These are phyloP conservation scores for Bombus waltoni DNA, from an alignment of 1,140 invertebrate species.

Conservation along the genomic window DNA sequence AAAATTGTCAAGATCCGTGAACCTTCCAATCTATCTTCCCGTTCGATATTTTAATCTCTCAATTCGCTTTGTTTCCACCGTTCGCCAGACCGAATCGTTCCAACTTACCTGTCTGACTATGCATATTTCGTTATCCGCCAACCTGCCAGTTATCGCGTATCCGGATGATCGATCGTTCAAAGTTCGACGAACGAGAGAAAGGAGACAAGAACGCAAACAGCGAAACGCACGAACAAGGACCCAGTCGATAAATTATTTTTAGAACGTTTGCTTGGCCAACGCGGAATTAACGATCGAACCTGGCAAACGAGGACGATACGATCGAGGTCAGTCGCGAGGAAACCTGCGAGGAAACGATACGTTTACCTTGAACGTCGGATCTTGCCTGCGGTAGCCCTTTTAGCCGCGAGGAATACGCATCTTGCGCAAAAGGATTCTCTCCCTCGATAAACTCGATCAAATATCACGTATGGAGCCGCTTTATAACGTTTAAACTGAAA, in stretches of 20 bases:
- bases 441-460: neutral
- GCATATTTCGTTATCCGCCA: neutral
- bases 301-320: constrained; percentile 46
- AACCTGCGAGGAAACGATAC: constrained; percentile 10
- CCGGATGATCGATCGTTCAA: constrained; percentile 15
- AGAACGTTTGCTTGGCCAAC: constrained; percentile 30
- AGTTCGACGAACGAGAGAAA: constrained; percentile 43
- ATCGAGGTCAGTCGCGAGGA: constrained; percentile 40
- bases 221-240: constrained; percentile 11
- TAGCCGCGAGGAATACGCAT: constrained; percentile 1
- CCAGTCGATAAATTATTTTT: constrained; percentile 56
- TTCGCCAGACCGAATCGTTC: neutral
- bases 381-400: neutral
- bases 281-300: constrained; percentile 49
- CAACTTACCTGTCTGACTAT: neutral
- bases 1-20: neutral
- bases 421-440: neutral
- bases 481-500: no score
- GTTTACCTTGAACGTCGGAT: constrained; percentile 41
- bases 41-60: neutral
- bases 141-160: neutral
- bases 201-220: constrained; percentile 24
- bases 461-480: neutral
- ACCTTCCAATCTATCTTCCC: neutral
- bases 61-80: neutral